Conservation (phyloP, 2,888 invertebrate species). For the Parnassius mnemosyne region DNA sequence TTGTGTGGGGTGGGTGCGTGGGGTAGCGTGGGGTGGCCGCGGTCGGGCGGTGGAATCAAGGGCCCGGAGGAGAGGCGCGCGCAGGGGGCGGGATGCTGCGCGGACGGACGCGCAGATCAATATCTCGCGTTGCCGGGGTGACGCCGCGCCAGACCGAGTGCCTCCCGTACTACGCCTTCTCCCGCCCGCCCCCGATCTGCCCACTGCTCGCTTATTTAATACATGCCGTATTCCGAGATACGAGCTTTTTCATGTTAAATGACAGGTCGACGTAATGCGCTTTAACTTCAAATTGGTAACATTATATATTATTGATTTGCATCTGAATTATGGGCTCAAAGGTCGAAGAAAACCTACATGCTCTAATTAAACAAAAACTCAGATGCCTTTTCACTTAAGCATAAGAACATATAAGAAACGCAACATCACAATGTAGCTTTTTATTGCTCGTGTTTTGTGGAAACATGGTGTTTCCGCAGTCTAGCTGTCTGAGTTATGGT, state of each 20-base stretch:
- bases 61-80: conserved; percentile 44
- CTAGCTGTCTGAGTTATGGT: no score
- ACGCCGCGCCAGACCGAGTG: conserved; percentile 83
- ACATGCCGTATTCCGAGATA: conserved; percentile 72
- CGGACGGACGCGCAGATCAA: conserved; percentile 66
- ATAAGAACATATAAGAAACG: no score
- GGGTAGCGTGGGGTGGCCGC: conserved; percentile 50
- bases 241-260: conserved; percentile 75
- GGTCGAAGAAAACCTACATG: conserved; percentile 30
- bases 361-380: no score
- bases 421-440: no score
- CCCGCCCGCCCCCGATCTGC: conserved; percentile 47
- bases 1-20: conserved; percentile 59
- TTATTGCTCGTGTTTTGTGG: no score
- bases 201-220: conserved; percentile 78
- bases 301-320: conserved; percentile 25
- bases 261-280: conserved; percentile 63
- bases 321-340: conserved; percentile 35
- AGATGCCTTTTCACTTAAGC: no score
- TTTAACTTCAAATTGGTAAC: conserved; percentile 50
- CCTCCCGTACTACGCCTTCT: conserved; percentile 77
- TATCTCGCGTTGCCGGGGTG: conserved; percentile 80
- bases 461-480: no score
- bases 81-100: conserved; percentile 52
- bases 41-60: conserved; percentile 60